These are phyloP conservation scores for Elephantulus edwardii DNA, from an alignment of 2,113 vertebrate species.

Conservation along the genomic window DNA sequence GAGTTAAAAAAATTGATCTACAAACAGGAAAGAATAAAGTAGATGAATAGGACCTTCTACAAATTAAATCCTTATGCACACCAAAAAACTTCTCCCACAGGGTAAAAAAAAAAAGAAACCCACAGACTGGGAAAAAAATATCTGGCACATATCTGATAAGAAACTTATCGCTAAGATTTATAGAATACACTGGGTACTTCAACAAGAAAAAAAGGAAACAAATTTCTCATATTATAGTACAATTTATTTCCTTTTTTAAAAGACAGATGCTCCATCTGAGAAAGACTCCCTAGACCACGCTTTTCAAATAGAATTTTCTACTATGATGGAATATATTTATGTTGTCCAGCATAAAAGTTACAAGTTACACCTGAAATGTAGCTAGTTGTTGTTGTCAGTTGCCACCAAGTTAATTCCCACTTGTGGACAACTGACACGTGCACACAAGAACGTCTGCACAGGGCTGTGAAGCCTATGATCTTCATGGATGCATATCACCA, in stretches of 20 bases:
- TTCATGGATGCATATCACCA: not conserved
- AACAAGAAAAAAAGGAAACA: too few relatives aligned
- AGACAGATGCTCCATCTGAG: not conserved
- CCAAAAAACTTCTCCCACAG: too few relatives aligned
- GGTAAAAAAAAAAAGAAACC: too few relatives aligned
- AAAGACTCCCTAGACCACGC: not conserved
- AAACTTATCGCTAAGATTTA: too few relatives aligned
- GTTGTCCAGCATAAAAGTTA: not conserved
- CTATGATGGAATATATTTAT: not conserved
- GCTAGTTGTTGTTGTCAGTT: not conserved
- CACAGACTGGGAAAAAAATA: too few relatives aligned
- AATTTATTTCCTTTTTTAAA: not conserved
- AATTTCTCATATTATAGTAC: not conserved
- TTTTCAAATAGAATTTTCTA: not conserved
- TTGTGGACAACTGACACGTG: not conserved
- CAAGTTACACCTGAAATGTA: not conserved
- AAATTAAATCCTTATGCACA: too few relatives aligned
- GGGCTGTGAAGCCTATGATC: not conserved
- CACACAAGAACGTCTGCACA: not conserved
- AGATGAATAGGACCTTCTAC: too few relatives aligned
- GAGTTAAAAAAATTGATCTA: too few relatives aligned
- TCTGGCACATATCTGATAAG: too few relatives aligned
- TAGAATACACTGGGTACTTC: too few relatives aligned
- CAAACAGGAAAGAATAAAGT: too few relatives aligned
- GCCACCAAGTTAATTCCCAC: not conserved